These are phyloP conservation scores for Caenorhabditis sp. DNA, from an alignment of 2,888 invertebrate species.

Conservation along the genomic window DNA sequence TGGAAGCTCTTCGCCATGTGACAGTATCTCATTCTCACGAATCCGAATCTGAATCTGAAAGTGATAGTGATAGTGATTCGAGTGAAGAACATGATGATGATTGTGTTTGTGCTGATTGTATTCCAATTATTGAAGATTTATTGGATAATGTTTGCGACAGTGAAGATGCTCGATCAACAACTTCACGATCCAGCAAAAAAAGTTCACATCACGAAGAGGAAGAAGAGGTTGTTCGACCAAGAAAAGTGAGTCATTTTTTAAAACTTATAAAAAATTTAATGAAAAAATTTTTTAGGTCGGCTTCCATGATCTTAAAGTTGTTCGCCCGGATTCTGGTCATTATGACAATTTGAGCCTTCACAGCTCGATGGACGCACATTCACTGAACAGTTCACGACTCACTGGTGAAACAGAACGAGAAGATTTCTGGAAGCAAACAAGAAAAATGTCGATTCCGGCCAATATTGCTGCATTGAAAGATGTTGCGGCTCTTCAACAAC, in stretches of 20 bases:
- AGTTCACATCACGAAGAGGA: background rate
- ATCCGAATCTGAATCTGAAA: background rate
- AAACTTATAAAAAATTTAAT: background rate
- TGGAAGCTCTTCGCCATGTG: constrained; percentile 50
- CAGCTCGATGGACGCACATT: background rate
- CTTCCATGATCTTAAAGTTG: constrained; percentile 13
- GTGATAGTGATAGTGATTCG: background rate
- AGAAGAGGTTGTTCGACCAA: background rate
- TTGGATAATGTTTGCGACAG: constrained; percentile 14
- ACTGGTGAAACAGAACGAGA: constrained; percentile 54
- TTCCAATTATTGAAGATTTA: constrained; percentile 4
- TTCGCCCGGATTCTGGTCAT: constrained; percentile 10
- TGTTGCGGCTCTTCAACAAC: constrained; percentile 6
- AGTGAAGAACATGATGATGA: constrained; percentile 1
- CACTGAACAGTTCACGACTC: constrained; percentile 33
- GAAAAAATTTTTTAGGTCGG: constrained; percentile 5
- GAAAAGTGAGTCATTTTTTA: constrained; percentile 1
- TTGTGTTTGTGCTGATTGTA: constrained; percentile 43
- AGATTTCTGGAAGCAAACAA: constrained; percentile 48
- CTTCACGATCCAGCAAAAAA: constrained; percentile 1
- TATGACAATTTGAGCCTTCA: constrained; percentile 5
- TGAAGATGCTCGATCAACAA: constrained; percentile 2
- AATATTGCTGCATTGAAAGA: constrained; percentile 26
- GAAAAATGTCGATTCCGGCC: constrained; percentile 57
- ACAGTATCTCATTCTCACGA: constrained; percentile 28